Conservation (phyloP, 2,113 vertebrate genomes). For the Trachemys scripta region DNA sequence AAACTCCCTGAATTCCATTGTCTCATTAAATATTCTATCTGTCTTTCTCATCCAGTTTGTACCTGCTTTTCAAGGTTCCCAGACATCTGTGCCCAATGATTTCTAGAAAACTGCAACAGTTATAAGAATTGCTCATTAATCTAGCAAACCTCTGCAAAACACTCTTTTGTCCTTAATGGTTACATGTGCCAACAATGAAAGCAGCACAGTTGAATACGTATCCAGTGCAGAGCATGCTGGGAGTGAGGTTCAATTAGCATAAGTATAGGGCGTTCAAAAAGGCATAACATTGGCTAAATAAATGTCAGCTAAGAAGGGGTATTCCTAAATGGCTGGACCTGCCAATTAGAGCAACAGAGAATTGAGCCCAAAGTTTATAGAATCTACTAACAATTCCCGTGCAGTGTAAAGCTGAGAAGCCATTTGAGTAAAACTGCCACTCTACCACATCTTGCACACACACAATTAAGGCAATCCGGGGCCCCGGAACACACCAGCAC, state of each 20-base stretch:
- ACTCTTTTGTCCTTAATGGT: not conserved
- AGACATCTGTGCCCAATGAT: not conserved
- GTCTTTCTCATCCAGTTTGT: not conserved
- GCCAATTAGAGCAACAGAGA: not conserved
- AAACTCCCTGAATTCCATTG: not conserved
- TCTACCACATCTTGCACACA: not conserved
- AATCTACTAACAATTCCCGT: not conserved
- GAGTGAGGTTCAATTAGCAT: not conserved
- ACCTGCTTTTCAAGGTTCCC: not conserved
- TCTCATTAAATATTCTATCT: not conserved
- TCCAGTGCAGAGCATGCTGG: not conserved
- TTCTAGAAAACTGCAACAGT: not conserved
- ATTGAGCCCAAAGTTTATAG: not conserved
- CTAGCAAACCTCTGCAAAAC: not conserved
- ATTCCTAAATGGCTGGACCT: not conserved
- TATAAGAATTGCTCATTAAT: not conserved
- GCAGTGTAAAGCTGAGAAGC: fast-evolving
- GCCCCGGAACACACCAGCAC: not conserved
- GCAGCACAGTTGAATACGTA: not conserved
- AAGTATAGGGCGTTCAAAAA: not conserved
- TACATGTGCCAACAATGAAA: not conserved
- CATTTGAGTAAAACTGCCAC: not conserved
- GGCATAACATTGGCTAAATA: not conserved
- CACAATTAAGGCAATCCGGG: not conserved
- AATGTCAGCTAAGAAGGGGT: not conserved